Percentiles rank a stretch among this genome's conserved stretches.
These are phyloP conservation scores for Aphodius sticticus DNA, from an alignment of 2,888 invertebrate species.

Conservation along the genomic window DNA sequence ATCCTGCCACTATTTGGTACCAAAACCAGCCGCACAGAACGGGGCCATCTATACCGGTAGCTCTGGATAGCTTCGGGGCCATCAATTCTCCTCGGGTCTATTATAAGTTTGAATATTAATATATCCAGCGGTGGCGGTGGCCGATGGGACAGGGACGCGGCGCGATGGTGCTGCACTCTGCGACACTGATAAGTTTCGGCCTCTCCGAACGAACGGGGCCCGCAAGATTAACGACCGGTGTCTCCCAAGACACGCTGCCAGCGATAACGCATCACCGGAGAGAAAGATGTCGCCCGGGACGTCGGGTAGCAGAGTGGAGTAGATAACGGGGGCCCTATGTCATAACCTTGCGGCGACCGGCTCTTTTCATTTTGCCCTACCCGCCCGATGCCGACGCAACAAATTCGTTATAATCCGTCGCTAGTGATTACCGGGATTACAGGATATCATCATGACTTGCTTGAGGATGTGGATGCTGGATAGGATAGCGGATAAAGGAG, in stretches of 20 bases:
- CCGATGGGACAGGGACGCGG: background rate
- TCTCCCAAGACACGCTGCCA: slow-evolving; percentile 4
- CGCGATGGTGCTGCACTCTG: background rate
- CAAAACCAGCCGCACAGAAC: too few relatives aligned
- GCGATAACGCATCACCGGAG: background rate
- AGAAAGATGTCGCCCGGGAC: background rate
- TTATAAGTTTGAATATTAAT: slow-evolving; percentile 4
- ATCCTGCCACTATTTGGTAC: too few relatives aligned
- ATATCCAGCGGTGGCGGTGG: background rate
- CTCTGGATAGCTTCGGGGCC: background rate
- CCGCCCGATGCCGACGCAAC: background rate
- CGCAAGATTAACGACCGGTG: background rate
- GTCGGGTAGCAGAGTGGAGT: background rate
- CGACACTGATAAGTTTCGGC: background rate
- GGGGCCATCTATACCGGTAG: background rate
- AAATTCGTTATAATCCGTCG: background rate
- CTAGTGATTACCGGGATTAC: background rate
- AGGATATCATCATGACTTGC: background rate
- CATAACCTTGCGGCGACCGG: background rate
- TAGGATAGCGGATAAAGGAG: background rate
- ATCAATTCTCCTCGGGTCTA: slow-evolving; percentile 4
- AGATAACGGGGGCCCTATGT: background rate
- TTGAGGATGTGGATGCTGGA: background rate
- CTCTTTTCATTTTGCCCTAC: background rate
- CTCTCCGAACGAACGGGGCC: background rate